A percentile compares a stretch with the other conserved stretches of the same genome.
Evolutionary conservation across 1,140 invertebrate genomes (phyloP).

Genomic region (Drosophila serrata): DNA sequence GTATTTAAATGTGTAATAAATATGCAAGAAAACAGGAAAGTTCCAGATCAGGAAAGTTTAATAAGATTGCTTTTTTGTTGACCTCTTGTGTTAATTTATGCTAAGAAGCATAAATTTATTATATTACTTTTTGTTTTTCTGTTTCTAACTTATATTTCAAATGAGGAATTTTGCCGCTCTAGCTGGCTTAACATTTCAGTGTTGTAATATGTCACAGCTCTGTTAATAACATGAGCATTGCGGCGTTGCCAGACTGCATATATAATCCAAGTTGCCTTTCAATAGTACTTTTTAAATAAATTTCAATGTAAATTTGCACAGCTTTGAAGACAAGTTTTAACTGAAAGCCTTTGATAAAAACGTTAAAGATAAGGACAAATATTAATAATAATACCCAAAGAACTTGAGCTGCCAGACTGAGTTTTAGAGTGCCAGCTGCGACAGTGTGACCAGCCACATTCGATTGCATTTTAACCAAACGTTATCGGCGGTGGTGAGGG

Average conservation of each 20-base stretch:
- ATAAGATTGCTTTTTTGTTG: neutral
- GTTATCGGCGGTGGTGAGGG: constrained; percentile 1
- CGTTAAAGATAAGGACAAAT: neutral
- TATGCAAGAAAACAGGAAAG: constrained; percentile 22
- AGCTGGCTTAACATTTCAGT: neutral
- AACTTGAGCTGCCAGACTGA: neutral
- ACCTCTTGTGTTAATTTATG: neutral
- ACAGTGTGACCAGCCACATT: neutral
- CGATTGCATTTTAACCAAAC: too few species aligned
- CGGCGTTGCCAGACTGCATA: neutral
- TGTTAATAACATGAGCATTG: neutral
- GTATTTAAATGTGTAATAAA: constrained; percentile 59
- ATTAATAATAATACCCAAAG: neutral
- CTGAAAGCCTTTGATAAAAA: too few species aligned
- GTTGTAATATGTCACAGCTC: neutral
- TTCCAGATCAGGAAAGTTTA: neutral
- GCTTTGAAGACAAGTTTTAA: neutral
- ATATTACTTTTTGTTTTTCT: neutral
- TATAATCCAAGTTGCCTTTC: too few species aligned
- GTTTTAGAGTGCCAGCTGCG: neutral
- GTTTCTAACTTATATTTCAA: neutral
- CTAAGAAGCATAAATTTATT: neutral
- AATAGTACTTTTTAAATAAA: neutral
- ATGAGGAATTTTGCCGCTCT: neutral
- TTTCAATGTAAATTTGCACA: too few species aligned